Evolutionary conservation across 2,797 vertebrate species (phyloP).

Genomic region (Eleutherodactylus coqui): DNA sequence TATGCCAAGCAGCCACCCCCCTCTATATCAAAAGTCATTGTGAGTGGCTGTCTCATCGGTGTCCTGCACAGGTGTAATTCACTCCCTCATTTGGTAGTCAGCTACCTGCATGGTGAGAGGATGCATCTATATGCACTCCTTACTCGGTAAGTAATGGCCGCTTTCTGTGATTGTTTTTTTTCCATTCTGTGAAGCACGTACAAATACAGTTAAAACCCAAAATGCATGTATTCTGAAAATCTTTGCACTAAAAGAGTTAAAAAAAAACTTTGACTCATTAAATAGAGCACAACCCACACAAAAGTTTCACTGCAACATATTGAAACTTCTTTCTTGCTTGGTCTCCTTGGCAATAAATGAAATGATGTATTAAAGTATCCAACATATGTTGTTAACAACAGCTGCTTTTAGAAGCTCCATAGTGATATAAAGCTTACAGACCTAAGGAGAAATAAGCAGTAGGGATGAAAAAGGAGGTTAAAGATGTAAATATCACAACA

Average conservation of each 20-base stretch:
- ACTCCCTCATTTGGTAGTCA: too few species aligned
- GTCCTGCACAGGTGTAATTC: too few species aligned
- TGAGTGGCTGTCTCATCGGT: too few species aligned
- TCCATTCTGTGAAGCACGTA: too few species aligned
- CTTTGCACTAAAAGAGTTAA: not conserved
- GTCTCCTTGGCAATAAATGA: slow-evolving; percentile 59
- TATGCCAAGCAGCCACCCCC: too few species aligned
- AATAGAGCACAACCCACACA: slow-evolving; percentile 45
- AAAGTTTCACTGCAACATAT: slow-evolving; percentile 22
- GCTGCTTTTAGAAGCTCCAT: slow-evolving; percentile 43
- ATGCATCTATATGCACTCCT: too few species aligned
- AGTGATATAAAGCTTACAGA: slow-evolving; percentile 8
- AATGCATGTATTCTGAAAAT: not conserved
- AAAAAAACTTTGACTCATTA: slow-evolving; percentile 45
- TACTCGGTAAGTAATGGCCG: too few species aligned
- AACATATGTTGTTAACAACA: slow-evolving; percentile 30
- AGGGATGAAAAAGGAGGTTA: not conserved
- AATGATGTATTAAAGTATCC: slow-evolving; percentile 41
- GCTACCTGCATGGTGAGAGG: too few species aligned
- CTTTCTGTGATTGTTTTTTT: too few species aligned
- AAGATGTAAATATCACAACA: not conserved
- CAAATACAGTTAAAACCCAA: not conserved
- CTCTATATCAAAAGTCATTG: too few species aligned
- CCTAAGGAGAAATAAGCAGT: not conserved
- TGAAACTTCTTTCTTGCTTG: slow-evolving; percentile 32